Base-by-base conservation (phyloP, 2,888 invertebrate genomes). In the Druceiella hillmani region DNA sequence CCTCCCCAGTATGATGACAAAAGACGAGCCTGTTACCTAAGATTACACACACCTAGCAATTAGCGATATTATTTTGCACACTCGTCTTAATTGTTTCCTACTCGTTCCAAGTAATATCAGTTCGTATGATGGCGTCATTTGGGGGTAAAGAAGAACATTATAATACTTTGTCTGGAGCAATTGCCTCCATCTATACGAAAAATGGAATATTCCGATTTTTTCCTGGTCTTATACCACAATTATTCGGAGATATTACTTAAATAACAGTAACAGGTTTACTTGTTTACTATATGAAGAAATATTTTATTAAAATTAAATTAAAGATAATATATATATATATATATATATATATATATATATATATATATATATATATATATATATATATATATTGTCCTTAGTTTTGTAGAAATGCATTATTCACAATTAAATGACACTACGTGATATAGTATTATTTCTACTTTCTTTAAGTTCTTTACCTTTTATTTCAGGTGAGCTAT, bases 111-210 rank as follows among this genome's bases (percentile, higher is more conserved):
- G 94, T 97, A 27, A 84, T 95, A 47, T 85, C 90, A 38, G 67
- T 94, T 36, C 78, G 95, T 52, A 88, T 88, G 77, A 93, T 97
- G 85, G 93, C 93, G 9, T 91, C 95, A 55, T 92, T 94, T 67
- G 81, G 97, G 46, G 95, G 95, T 4, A 80, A 86, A 52, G 95
- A 97, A 69, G 79, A 79, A 36, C 76, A 83, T 54, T 95, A 93
- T 59, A 85, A 83, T 52, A 81, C 85, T 13, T 59, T 93, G 41
- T 66, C 87, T 49, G 76, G 81, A 46, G 86, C 92, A 0, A 67
- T 94, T 45, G 64, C 67, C 33, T 83, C 89, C 54, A 86, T 97
- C 46, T 94, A 89, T 60, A 75, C 67, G 52, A 86, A 88, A 54
- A 89, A 93, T 55, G 97, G 97, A 22, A 69, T 95, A 35, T 56